Evolutionary conservation across 2,797 vertebrate species (phyloP).

Genomic region (Lemur catta): DNA sequence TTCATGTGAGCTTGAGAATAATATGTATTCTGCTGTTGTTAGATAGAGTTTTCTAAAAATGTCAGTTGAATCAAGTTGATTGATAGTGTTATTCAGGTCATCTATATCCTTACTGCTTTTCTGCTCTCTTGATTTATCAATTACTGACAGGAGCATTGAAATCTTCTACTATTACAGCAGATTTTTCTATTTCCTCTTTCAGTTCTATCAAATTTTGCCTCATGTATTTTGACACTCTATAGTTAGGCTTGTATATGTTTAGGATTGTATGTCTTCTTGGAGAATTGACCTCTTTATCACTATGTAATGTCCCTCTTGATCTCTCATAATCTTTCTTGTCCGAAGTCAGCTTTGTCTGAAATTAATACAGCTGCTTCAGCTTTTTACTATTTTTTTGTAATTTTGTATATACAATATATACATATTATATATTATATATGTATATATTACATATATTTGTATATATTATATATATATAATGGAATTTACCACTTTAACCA

Average conservation of each 20-base stretch:
- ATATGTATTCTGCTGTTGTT: neutral
- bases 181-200: neutral
- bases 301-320: neutral
- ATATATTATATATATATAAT: neutral
- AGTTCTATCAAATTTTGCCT: neutral
- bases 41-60: neutral
- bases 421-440: neutral
- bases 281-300: neutral
- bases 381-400: neutral
- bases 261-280: neutral
- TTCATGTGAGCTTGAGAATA: neutral
- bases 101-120: neutral
- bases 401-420: neutral
- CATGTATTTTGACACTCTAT: neutral
- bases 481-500: neutral
- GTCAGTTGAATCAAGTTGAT: conserved; percentile 30
- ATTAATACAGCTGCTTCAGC: neutral
- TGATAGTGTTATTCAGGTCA: neutral
- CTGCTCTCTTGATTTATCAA: neutral
- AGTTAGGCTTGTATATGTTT: neutral
- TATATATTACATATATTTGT: neutral
- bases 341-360: neutral
- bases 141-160: neutral
- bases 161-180: neutral
- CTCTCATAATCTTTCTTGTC: neutral